Conservation (phyloP, 2,888 invertebrate genomes). For the Atethmia centrago region DNA sequence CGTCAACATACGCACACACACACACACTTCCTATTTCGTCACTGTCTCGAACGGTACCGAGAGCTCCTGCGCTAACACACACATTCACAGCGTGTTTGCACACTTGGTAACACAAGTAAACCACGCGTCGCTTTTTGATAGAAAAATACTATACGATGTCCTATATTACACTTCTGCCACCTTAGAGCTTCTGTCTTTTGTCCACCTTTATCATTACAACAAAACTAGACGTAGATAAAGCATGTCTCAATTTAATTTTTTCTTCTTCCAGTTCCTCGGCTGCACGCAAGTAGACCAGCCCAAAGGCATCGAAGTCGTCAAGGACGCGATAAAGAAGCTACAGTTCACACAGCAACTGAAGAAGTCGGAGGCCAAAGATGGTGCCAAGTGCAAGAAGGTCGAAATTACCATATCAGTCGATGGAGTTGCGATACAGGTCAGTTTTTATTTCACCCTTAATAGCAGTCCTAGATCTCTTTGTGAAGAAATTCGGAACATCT, state of each 20-base stretch:
- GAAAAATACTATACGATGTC: too few species aligned
- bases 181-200: not conserved
- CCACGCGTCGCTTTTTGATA: too few species aligned
- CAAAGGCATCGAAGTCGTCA: constrained; percentile 99
- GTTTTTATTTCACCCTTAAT: constrained; percentile 26
- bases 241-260: not conserved
- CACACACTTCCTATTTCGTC: too few species aligned
- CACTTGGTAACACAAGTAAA: too few species aligned
- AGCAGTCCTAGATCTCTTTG: not conserved
- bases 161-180: too few species aligned
- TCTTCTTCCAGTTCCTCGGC: constrained; percentile 95
- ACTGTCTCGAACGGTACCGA: too few species aligned
- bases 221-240: not conserved
- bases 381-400: constrained; percentile 96
- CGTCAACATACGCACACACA: too few species aligned
- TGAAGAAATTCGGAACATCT: too few species aligned
- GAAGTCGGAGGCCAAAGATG: constrained; percentile 97
- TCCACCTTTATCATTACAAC: too few species aligned
- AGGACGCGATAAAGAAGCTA: constrained; percentile 98
- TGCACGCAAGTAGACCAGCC: constrained; percentile 98
- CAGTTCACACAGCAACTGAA: constrained; percentile 98
- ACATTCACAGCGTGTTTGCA: too few species aligned
- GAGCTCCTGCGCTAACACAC: too few species aligned
- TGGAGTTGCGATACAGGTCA: constrained; percentile 97
- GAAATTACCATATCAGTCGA: constrained; percentile 99